A percentile compares a stretch with the other conserved stretches of the same genome.
These are phyloP conservation scores for Numida meleagris DNA, from an alignment of 2,113 vertebrate genomes.

Conservation along the genomic window DNA sequence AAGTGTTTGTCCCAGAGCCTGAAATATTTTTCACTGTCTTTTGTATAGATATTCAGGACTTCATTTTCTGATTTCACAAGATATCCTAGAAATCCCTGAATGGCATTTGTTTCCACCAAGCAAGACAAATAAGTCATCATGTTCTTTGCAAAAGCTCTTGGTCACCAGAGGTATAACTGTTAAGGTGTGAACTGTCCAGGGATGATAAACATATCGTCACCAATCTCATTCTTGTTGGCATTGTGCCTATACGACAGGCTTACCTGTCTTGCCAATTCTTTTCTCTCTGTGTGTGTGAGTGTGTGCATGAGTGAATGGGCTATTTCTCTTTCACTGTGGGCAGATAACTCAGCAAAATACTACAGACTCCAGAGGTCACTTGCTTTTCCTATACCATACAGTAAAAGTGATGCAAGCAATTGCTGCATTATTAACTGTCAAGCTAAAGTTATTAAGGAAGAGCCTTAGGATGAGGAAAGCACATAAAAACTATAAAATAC, in stretches of 20 bases:
- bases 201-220: neutral
- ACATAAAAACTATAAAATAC: neutral
- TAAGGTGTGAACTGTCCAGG: neutral
- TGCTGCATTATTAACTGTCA: constrained; percentile 2
- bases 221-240: neutral
- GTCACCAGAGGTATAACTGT: neutral
- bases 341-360: neutral
- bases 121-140: neutral
- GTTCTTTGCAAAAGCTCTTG: neutral
- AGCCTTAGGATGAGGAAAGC: constrained; percentile 22
- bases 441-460: constrained; percentile 24
- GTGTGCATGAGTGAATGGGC: neutral
- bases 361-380: neutral
- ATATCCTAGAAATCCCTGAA: neutral
- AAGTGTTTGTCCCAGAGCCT: neutral
- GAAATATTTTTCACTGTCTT: neutral
- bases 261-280: neutral
- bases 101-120: neutral
- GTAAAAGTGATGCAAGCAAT: neutral
- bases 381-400: neutral
- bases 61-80: neutral
- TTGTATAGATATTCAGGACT: neutral
- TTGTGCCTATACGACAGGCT: neutral
- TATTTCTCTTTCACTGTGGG: neutral
- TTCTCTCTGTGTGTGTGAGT: neutral